These are phyloP conservation scores for Rhagophthalmus giganteus DNA, from an alignment of 2,888 invertebrate genomes.

Conservation along the genomic window DNA sequence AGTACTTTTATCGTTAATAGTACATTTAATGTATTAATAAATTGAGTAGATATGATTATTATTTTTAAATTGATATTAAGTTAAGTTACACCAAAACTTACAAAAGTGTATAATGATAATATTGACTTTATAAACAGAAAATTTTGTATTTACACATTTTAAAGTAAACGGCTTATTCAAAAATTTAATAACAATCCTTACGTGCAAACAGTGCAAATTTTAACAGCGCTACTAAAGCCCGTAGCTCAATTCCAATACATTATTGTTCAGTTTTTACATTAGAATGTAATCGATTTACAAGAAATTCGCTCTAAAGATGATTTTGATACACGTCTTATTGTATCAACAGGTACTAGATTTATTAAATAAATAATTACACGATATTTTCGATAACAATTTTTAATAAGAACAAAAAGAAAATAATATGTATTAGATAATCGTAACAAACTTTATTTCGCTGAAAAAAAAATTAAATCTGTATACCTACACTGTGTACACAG, in stretches of 20 bases:
- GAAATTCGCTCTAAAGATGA: too few species aligned
- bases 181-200: conserved; percentile 22
- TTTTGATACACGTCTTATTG: too few species aligned
- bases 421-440: too few species aligned
- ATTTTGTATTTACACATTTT: conserved; percentile 13
- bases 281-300: too few species aligned
- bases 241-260: conserved; percentile 26
- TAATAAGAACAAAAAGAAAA: too few species aligned
- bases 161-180: conserved; percentile 15
- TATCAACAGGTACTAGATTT: too few species aligned
- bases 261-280: conserved; percentile 27
- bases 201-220: conserved; percentile 21
- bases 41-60: conserved; percentile 20
- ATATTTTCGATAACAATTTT: too few species aligned
- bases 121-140: conserved; percentile 15
- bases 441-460: too few species aligned
- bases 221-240: conserved; percentile 14
- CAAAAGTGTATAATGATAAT: conserved; percentile 3
- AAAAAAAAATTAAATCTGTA: too few species aligned
- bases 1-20: conserved; percentile 13
- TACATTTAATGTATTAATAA: conserved; percentile 11
- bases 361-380: too few species aligned
- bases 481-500: too few species aligned
- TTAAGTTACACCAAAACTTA: conserved; percentile 18
- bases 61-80: conserved; percentile 20